Base-by-base conservation (phyloP, 2,113 vertebrate genomes). In the Oreotrochilus melanogaster region DNA sequence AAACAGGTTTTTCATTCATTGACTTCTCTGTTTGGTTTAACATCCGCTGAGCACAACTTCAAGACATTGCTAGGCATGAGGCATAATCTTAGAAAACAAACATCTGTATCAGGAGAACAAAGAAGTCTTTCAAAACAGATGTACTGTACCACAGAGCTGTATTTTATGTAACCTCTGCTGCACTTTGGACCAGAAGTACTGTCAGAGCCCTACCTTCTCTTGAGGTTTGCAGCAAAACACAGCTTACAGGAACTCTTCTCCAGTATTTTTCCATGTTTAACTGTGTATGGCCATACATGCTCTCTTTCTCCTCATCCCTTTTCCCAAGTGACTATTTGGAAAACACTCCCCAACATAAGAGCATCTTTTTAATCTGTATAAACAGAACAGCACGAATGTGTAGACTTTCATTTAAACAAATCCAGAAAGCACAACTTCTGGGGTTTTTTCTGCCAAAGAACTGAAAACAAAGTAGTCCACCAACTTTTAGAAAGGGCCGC, bases 41-140 rank as follows among this genome's bases (percentile, higher is more conserved):
- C 84, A 95, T 72, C 89, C 58, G 30, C 88, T 92, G 60, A 94
- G 74, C 91, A 79, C 60, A 58, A 16, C 37, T 88, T 69, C 51
- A 85, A 88, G 82, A 83, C 60, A 31, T 80, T 53, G 42, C 71
- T 66, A 86, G 25, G 10, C 89, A 89, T 86, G 67, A 81, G 92
- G 88, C 75, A 70, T 82, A 62, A 54, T 39, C 69, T 94, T 85
- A 51, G 78, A 53, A 95, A 94, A 91, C 85, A 95, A 93, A 97
- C 90, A 96, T 97, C 96, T 97, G 95, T 84, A 96, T 85, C 82
- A 88, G 31, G 78, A 93, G 91, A 94, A 97, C 97, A 98, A 96
- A 96, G 94, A 88, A 74, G 75, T 65, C 96, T 97, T 98, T 98
- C 95, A 97, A 95, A 95, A 87, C 85, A 84, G 87, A 97, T 93